These are phyloP conservation scores for Drosophila nebulosa DNA, from an alignment of 1,140 invertebrate species.

Conservation along the genomic window DNA sequence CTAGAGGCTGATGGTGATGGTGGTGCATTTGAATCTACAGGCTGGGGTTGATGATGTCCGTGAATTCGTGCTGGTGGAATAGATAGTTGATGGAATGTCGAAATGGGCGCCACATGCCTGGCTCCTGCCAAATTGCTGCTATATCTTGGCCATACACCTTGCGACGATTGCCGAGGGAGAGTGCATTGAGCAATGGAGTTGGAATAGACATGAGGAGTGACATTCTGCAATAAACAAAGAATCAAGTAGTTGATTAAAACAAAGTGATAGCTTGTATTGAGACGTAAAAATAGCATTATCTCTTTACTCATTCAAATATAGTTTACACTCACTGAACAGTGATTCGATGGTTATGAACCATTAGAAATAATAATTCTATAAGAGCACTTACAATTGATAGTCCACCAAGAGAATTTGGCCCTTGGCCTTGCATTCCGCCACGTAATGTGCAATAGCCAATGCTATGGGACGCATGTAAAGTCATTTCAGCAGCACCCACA, in stretches of 20 bases:
- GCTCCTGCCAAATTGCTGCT: constrained; percentile 66
- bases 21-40: constrained; percentile 37
- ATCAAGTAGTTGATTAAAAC: too few species aligned
- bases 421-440: constrained; percentile 84
- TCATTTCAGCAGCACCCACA: constrained; percentile 60
- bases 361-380: not conserved
- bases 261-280: too few species aligned
- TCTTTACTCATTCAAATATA: too few species aligned
- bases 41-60: constrained; percentile 43
- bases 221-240: constrained; percentile 45
- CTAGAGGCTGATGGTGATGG: constrained; percentile 55
- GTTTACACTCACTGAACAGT: too few species aligned
- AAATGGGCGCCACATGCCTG: constrained; percentile 51
- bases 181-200: constrained; percentile 79
- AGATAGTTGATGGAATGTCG: constrained; percentile 81
- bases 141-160: constrained; percentile 81
- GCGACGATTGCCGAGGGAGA: constrained; percentile 81
- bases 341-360: too few species aligned
- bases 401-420: constrained; percentile 48
- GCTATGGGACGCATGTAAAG: constrained; percentile 81
- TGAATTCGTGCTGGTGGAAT: constrained; percentile 73
- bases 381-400: constrained; percentile 56
- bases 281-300: too few species aligned
- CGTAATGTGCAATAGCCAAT: constrained; percentile 87
- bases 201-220: constrained; percentile 70